Evolutionary conservation across 2,888 invertebrate genomes (phyloP), one percentile per base, ranked within the genome.

Genomic region (Rhingia rostrata): DNA sequence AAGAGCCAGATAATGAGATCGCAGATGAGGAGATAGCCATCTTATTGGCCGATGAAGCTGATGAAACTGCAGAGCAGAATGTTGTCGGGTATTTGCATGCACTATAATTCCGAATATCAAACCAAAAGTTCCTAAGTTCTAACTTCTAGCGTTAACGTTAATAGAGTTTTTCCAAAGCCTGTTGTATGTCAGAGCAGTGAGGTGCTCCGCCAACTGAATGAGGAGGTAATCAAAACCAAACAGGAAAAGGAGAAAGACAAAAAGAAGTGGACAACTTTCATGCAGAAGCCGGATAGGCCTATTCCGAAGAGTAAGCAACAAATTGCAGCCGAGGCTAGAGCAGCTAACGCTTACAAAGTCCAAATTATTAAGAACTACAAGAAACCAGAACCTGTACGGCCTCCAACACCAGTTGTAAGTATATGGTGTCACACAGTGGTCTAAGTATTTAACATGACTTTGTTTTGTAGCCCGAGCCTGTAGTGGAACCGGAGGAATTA

Each of bases 211-310:
- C 93, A 93, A 0, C 89, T 94, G 33, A 94, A 94, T 86, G 94
- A 93, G 56, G 94, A 94, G 86, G 89, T 93, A 41, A 87, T 90
- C 77, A 92, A 92, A 87, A 91, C 92, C 3, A 92, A 91, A 86
- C 92, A 91, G 14, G 93, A 93, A 86, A 91, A 92, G 80, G 93
- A 93, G 69, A 92, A 92, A 85, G 93, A 94, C 45, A 93, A 93
- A 86, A 93, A 93, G 87, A 94, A 94, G 87, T 95, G 94, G 93
- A 95, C 96, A 4, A 95, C 95, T 37, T 96, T 96, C 88, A 89
- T 96, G 82, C 94, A 95, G 90, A 95, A 95, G 87, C 96, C 96
- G 0, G 93, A 94, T 87, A 92, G 95, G 22, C 94, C 95, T 0
- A 93, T 94, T 86, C 95, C 95, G 6, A 91, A 90, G 81, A 90